These are phyloP conservation scores for Oncorhynchus tshawytscha DNA, from an alignment of 2,113 vertebrate species.

Conservation along the genomic window DNA sequence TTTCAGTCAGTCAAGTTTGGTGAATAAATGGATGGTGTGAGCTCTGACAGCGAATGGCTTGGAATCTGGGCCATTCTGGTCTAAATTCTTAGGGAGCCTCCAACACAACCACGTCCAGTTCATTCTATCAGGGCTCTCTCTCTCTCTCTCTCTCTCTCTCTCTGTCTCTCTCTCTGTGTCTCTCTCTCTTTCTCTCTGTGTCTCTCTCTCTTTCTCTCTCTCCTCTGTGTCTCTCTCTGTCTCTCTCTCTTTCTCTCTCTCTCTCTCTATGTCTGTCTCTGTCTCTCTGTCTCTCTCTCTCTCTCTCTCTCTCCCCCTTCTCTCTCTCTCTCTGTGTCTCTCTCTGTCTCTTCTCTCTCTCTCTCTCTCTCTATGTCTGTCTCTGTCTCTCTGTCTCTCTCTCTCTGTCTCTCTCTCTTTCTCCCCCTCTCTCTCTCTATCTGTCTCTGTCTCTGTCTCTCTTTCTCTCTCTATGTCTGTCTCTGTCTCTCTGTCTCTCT, in stretches of 20 bases:
- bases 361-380: conserved; percentile 29
- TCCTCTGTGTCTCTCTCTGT: background rate
- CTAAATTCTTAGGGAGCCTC: conserved; percentile 39
- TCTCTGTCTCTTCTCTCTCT: too few species aligned
- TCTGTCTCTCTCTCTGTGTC: too few species aligned
- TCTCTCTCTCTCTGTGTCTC: background rate
- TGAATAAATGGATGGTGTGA: conserved; percentile 43
- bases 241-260: background rate
- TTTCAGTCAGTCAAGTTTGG: conserved; percentile 35
- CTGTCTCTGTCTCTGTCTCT: too few species aligned
- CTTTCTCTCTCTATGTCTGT: conserved; percentile 1
- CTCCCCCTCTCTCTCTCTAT: conserved; percentile 7
- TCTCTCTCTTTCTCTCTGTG: too few species aligned
- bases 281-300: background rate
- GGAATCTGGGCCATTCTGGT: conserved; percentile 47
- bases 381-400: too few species aligned
- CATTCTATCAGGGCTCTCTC: conserved; percentile 4
- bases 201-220: too few species aligned
- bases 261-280: background rate
- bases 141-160: too few species aligned
- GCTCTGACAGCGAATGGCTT: conserved; percentile 35
- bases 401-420: background rate
- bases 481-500: too few species aligned
- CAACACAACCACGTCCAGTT: conserved; percentile 27
- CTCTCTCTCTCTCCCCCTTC: background rate